Evolutionary conservation across 2,113 vertebrate genomes (phyloP), one percentile per base, ranked within the genome.

Genomic region (Forbesichthys agassizii): DNA sequence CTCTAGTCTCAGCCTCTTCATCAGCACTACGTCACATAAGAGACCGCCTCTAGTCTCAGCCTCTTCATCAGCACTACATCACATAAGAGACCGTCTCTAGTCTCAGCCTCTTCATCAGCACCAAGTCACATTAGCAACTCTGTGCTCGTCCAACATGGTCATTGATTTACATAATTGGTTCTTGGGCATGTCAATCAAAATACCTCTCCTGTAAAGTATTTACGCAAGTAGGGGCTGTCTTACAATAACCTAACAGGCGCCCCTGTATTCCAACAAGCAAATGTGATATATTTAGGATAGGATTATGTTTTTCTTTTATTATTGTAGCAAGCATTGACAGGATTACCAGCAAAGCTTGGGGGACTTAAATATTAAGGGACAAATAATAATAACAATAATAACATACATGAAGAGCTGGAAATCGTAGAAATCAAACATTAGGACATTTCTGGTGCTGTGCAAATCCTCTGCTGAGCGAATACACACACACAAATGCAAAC

Each of bases 271-370:
- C 91, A 89, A 91, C 91, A 91, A 93, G 88, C 75, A 95, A 94
- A 95, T 94, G 91, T 95, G 91, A 93, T 94, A 94, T 94, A 95
- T 91, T 92, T 93, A 95, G 95, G 91, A 94, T 88, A 91, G 93
- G 94, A 95, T 96, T 96, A 95, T 94, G 90, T 75, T 90, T 89
- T 91, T 94, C 87, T 91, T 92, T 95, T 95, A 95, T 95, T 96
- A 95, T 91, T 93, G 91, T 86, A 87, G 55, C 7, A 75, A 14
- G 8, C 82, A 81, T 86, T 92, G 90, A 91, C 84, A 84, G 86
- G 94, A 95, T 95, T 95, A 95, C 74, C 70, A 66, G 84, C 79
- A 93, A 94, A 94, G 88, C 92, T 89, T 54, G 74, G 10, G 10
- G 78, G 92, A 92, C 86, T 91, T 91, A 91, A 91, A 90, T 92